Conservation (phyloP, 2,113 vertebrate species). For the Paedocypris sp. region DNA sequence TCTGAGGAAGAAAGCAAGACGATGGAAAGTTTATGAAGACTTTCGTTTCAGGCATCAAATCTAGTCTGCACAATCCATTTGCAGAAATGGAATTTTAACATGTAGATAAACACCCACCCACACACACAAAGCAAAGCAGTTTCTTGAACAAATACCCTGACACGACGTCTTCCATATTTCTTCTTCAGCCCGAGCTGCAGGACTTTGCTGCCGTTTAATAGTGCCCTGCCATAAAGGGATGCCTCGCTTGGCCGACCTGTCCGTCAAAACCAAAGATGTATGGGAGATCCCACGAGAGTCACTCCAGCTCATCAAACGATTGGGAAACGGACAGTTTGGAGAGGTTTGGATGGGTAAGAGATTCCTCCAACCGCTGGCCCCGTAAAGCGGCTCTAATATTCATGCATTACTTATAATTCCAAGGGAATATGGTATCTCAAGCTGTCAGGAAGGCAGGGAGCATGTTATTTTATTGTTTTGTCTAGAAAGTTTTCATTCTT, state of each 20-base stretch:
- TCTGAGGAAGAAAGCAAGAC: no score
- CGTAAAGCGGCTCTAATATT: constrained; percentile 2
- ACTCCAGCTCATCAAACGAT: constrained; percentile 98
- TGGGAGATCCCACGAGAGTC: constrained; percentile 99
- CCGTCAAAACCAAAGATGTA: constrained; percentile 99
- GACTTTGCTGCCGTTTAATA: constrained; percentile 94
- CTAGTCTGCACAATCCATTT: no score
- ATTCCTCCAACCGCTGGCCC: background rate
- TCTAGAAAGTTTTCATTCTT: background rate
- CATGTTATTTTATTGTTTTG: background rate
- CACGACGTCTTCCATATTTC: background rate
- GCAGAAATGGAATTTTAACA: no score
- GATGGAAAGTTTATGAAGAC: no score
- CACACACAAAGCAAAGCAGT: no score
- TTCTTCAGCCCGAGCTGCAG: constrained; percentile 84
- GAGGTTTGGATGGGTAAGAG: constrained; percentile 99
- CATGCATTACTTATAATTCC: constrained; percentile 1
- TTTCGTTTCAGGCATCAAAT: no score
- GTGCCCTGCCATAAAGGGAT: constrained; percentile 98
- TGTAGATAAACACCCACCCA: no score
- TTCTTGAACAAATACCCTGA: no score
- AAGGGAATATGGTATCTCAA: background rate
- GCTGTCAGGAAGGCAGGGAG: background rate
- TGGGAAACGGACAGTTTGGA: constrained; percentile 98
- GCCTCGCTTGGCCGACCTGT: constrained; percentile 97